Conservation (phyloP, 2,113 vertebrate genomes). For the Mesoclemmys tuberculata region DNA sequence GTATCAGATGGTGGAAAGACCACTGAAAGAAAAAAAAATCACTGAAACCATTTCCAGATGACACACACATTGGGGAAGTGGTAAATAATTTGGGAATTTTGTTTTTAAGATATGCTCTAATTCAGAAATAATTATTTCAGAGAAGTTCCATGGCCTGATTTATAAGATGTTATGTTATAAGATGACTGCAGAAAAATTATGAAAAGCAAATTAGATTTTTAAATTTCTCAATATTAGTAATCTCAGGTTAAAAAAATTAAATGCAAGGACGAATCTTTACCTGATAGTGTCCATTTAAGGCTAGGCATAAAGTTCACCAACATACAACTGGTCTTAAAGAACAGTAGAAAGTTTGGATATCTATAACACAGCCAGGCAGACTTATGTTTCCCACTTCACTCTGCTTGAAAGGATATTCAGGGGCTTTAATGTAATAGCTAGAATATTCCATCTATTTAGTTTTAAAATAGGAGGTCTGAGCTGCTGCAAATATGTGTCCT, state of each 20-base stretch:
- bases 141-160: no score
- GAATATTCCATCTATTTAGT: not conserved
- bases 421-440: not conserved
- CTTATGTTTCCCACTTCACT: not conserved
- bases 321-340: not conserved
- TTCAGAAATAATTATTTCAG: no score
- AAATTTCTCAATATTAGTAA: not conserved
- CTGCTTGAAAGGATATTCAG: not conserved
- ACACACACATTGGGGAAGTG: no score
- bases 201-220: not conserved
- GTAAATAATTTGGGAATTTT: no score
- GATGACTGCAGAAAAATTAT: no score
- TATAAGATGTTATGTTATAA: no score
- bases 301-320: not conserved
- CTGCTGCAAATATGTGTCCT: not conserved
- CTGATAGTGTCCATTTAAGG: not conserved
- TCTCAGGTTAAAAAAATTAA: not conserved
- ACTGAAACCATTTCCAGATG: no score
- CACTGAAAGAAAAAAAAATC: no score
- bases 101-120: no score
- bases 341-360: not conserved
- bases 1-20: no score
- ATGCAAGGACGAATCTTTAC: not conserved
- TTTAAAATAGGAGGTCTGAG: not conserved
- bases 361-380: not conserved